Evolutionary conservation across 2,797 vertebrate genomes (phyloP).

Genomic region (Furcifer pardalis): DNA sequence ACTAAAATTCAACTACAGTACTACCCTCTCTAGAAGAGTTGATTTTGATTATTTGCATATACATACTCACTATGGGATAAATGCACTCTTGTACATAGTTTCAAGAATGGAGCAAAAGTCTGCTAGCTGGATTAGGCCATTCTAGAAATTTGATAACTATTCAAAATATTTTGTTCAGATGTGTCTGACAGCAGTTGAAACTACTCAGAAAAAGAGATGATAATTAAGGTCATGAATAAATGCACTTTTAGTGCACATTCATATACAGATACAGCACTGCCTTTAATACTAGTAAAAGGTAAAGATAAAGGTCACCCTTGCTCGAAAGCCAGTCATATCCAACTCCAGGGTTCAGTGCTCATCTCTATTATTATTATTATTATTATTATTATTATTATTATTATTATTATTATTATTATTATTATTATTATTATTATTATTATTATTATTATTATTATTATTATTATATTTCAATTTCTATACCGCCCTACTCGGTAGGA

Average conservation of each 20-base stretch:
- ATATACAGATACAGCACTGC: neutral
- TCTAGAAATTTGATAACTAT: neutral
- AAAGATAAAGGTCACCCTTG: too few species aligned
- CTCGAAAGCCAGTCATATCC: too few species aligned
- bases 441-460: too few species aligned
- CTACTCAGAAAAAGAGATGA: neutral
- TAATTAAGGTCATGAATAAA: neutral
- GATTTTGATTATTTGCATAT: too few species aligned
- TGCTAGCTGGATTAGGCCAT: neutral
- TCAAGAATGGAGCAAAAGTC: neutral
- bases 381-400: too few species aligned
- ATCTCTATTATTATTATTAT: neutral
- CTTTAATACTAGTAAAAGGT: neutral
- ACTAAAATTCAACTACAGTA: neutral
- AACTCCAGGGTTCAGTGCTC: too few species aligned
- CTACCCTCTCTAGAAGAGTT: neutral
- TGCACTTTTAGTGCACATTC: neutral
- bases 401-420: too few species aligned
- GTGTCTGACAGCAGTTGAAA: neutral
- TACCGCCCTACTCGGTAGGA: too few species aligned
- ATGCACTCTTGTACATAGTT: neutral
- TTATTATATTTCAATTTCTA: too few species aligned
- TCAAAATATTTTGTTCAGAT: neutral
- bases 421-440: too few species aligned
- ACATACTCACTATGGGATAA: neutral